Conservation (phyloP, 2,888 invertebrate species). For the Chelonus formosanus region DNA sequence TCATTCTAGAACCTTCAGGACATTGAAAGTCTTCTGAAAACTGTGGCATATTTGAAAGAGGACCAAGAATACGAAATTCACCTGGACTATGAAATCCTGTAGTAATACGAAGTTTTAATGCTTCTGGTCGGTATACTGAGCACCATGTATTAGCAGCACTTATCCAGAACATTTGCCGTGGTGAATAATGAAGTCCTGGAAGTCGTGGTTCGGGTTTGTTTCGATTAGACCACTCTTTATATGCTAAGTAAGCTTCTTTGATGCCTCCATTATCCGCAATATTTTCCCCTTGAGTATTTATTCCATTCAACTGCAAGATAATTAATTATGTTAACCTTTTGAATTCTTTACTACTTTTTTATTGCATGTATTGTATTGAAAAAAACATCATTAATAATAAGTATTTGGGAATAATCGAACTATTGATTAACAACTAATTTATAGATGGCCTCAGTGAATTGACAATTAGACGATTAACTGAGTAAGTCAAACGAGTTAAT, state of each 20-base stretch:
- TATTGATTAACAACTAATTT: too few species aligned
- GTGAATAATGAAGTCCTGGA: constrained; percentile 77
- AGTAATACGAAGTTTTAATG: constrained; percentile 81
- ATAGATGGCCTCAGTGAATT: too few species aligned
- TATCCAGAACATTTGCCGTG: constrained; percentile 75
- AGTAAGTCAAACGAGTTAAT: too few species aligned
- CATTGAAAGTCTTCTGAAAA: constrained; percentile 74
- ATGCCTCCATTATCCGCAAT: constrained; percentile 95
- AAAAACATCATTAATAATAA: too few species aligned
- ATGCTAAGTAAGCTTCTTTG: constrained; percentile 88
- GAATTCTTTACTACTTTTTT: too few species aligned
- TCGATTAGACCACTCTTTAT: constrained; percentile 76
- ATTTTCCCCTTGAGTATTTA: constrained; percentile 83
- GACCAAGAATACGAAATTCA: constrained; percentile 71
- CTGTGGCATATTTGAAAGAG: constrained; percentile 71
- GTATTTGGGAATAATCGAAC: too few species aligned
- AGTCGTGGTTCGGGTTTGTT: constrained; percentile 74
- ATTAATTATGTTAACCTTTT: too few species aligned
- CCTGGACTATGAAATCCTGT: constrained; percentile 83
- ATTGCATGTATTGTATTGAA: too few species aligned
- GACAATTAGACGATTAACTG: too few species aligned
- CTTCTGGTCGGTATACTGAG: constrained; percentile 70
- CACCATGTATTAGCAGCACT: constrained; percentile 74
- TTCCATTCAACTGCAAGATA: constrained; percentile 56
- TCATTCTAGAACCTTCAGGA: constrained; percentile 70